Conservation (phyloP, 2,797 vertebrate genomes). For the Eidolon dupreanum region DNA sequence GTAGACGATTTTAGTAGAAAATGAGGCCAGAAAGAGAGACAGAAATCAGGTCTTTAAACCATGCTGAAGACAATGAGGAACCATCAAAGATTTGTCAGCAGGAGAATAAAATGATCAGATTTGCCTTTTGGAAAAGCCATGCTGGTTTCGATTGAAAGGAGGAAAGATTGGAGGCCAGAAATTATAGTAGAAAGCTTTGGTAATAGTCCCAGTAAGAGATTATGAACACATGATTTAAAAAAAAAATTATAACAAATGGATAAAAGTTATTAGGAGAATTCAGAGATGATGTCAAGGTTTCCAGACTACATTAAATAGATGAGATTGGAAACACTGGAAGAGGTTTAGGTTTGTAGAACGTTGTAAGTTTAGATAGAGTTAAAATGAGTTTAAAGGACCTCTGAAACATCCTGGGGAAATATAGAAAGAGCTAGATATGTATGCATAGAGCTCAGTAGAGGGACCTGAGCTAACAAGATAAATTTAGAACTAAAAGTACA, state of each 20-base stretch:
- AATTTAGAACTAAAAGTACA: background rate
- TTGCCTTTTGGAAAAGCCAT: background rate
- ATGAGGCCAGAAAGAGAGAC: background rate
- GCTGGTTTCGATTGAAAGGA: background rate
- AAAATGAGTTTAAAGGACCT: background rate
- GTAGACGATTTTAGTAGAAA: background rate
- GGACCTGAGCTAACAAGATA: background rate
- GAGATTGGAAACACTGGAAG: background rate
- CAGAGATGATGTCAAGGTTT: background rate
- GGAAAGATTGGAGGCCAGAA: background rate
- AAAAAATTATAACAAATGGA: too few relatives aligned
- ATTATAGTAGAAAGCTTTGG: background rate
- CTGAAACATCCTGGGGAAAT: too few relatives aligned
- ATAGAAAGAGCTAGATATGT: too few relatives aligned
- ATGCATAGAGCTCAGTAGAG: background rate
- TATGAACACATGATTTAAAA: background rate
- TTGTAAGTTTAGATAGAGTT: background rate
- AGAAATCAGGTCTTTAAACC: background rate
- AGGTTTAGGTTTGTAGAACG: background rate
- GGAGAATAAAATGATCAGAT: background rate
- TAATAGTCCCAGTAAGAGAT: background rate
- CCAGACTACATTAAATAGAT: background rate
- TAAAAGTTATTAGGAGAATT: background rate
- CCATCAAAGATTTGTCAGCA: background rate
- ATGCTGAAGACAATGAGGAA: background rate